Evolutionary conservation across 2,797 vertebrate species (phyloP), one percentile per base, ranked within the genome.

Genomic region (Enteromius anoplus): DNA sequence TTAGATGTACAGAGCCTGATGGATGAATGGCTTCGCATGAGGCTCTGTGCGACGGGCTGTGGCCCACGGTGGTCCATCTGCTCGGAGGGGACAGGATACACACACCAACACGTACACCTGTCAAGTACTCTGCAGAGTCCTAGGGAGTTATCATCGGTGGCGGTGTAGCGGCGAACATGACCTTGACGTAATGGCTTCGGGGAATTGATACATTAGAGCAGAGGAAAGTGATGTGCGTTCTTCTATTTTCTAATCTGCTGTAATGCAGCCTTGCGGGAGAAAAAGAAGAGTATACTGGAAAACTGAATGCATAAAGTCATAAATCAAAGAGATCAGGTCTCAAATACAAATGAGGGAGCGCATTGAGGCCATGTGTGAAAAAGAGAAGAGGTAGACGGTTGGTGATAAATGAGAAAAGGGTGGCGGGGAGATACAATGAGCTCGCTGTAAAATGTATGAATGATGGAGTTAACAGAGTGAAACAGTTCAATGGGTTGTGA

Each of bases 101-200:
- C 42, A 75, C 72, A 85, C 75, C 51, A 45, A 78, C 84, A 86
- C 68, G 83, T 40, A 75, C 53, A 86, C 82, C 79, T 78, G 49
- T 87, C 51, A 83, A 82, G 32, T 53, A 66, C 70, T 71, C 55
- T 72, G 51, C 32, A 66, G 75, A 78, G 68, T 85, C 71, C 78
- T 47, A 60, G 68, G 75, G 80, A 83, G 58, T 81, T 87, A 86
- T 81, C 64, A 80, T 81, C 15, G 51, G 58, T 53, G 21, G 65
- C 26, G 55, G 45, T 81, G 86, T 81, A 76, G 62, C 65, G 42
- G 62, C 85, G 58, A 66, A 87, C 79, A 79, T 64, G 66, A 86
- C 78, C 83, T 86, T 86, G 85, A 87, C 49, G 75, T 85, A 84
- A 83, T 85, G 81, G 80, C 81, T 84, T 71, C 26, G 14, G 85